Evolutionary conservation across 2,113 vertebrate genomes (phyloP).

Genomic region (Sialia sialis): DNA sequence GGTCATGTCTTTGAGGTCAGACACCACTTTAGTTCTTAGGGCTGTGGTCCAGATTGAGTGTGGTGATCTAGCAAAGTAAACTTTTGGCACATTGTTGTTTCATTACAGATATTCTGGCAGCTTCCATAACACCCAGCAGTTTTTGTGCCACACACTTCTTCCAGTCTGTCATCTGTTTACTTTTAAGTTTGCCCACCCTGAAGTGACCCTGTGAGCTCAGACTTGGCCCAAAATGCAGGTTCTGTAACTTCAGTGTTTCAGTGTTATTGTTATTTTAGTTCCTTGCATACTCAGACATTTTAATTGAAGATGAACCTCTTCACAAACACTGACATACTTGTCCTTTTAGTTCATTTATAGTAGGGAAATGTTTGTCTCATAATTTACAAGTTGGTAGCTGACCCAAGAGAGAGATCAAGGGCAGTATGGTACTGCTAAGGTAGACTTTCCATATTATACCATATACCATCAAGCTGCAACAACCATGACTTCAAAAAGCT

Average conservation of each 20-base stretch:
- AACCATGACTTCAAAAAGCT: neutral
- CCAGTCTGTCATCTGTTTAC: neutral
- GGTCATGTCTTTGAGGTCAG: conserved; percentile 20
- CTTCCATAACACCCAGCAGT: neutral
- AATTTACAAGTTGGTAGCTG: neutral
- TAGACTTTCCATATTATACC: neutral
- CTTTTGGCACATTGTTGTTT: neutral
- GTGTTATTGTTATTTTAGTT: neutral
- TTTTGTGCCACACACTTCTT: neutral
- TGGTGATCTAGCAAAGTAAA: neutral
- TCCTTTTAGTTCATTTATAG: neutral
- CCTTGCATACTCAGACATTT: neutral
- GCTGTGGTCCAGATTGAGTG: neutral
- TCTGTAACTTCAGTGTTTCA: neutral
- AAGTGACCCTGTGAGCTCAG: neutral
- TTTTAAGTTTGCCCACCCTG: neutral
- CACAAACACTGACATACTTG: neutral
- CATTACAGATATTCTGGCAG: neutral
- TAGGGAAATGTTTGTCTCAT: neutral
- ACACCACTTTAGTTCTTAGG: neutral
- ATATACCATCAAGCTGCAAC: neutral
- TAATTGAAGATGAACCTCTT: neutral
- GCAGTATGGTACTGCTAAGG: neutral
- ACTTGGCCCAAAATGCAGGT: neutral
- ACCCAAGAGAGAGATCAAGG: neutral